Conservation (phyloP, 53 echinoderm and acorn worm genomes). For the Echinarachnius parma region DNA sequence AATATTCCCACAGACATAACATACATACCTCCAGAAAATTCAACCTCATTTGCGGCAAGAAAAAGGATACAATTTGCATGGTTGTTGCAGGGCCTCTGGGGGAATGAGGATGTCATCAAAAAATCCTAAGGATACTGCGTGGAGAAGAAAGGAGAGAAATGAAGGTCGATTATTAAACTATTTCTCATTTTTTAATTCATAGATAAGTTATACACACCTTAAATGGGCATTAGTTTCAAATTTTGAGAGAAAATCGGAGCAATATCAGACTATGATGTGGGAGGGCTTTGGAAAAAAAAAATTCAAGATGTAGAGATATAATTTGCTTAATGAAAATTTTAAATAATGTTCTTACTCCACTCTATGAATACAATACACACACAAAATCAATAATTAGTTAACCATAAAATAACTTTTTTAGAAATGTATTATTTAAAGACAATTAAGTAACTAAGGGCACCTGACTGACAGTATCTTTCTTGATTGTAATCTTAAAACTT, state of each 20-base stretch:
- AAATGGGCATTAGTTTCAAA: too few species aligned
- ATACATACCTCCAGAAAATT: too few species aligned
- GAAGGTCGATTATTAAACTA: too few species aligned
- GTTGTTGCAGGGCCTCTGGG: slow-evolving; percentile 85
- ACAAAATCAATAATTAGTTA: not conserved
- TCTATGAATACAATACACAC: not conserved
- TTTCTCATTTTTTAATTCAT: too few species aligned
- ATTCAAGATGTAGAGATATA: not conserved
- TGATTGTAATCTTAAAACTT: too few species aligned
- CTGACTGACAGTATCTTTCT: not conserved
- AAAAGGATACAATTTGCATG: slow-evolving; percentile 97
- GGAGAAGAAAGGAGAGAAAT: not conserved
- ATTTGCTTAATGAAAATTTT: not conserved
- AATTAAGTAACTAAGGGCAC: not conserved
- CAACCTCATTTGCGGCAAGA: too few species aligned
- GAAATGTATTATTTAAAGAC: too few species aligned
- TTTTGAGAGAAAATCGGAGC: too few species aligned
- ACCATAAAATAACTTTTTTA: too few species aligned
- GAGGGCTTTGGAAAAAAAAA: not conserved
- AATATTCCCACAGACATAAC: too few species aligned
- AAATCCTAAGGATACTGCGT: slow-evolving; percentile 86
- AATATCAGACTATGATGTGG: not conserved
- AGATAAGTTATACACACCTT: too few species aligned
- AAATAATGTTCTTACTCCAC: not conserved
- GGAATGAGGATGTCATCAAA: slow-evolving; percentile 93